phyloP scores from a whole-genome alignment of 2,888 invertebrate species.

The Scaptomyza parva region DNA sequence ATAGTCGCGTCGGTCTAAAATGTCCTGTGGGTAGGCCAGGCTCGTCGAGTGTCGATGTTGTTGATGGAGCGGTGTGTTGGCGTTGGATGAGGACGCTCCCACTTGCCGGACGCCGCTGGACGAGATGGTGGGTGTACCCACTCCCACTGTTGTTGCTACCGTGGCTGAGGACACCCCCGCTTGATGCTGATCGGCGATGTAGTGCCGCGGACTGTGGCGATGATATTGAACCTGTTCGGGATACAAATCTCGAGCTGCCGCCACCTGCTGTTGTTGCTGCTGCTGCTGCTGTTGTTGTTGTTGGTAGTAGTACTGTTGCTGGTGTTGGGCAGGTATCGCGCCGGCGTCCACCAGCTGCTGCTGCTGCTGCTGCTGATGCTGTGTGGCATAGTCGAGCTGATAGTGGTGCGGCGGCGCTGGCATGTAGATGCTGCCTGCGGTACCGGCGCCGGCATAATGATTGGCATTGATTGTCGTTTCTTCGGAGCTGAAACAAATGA shows the following conservation, averaged over 20 bases:
- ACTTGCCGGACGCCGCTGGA: slow-evolving; percentile 65
- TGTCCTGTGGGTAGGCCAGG: slow-evolving; percentile 84
- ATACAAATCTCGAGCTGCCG: slow-evolving; percentile 75
- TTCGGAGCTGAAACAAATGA: slow-evolving; percentile 83
- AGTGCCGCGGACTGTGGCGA: slow-evolving; percentile 84
- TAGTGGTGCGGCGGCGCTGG: slow-evolving; percentile 71
- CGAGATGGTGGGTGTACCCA: slow-evolving; percentile 70
- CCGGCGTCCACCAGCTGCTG: slow-evolving; percentile 69
- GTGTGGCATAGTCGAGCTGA: slow-evolving; percentile 67
- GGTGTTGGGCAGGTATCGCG: slow-evolving; percentile 68
- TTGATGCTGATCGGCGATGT: slow-evolving; percentile 82
- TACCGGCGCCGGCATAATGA: slow-evolving; percentile 61
- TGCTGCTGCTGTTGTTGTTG: slow-evolving; percentile 62
- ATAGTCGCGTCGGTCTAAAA: slow-evolving; percentile 84
- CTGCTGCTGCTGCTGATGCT: slow-evolving; percentile 63
- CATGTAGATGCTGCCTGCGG: slow-evolving; percentile 74
- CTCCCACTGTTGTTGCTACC: slow-evolving; percentile 44
- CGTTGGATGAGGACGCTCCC: slow-evolving; percentile 70
- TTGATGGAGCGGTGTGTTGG: slow-evolving; percentile 77
- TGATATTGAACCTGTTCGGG: slow-evolving; percentile 82
- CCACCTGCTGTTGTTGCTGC: slow-evolving; percentile 59
- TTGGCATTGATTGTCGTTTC: slow-evolving; percentile 84
- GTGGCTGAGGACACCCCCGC: slow-evolving; percentile 46
- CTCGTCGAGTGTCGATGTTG: slow-evolving; percentile 78
- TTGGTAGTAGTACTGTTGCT: slow-evolving; percentile 54